Conservation (phyloP, 2,888 invertebrate species). For the Eristalis pertinax region DNA sequence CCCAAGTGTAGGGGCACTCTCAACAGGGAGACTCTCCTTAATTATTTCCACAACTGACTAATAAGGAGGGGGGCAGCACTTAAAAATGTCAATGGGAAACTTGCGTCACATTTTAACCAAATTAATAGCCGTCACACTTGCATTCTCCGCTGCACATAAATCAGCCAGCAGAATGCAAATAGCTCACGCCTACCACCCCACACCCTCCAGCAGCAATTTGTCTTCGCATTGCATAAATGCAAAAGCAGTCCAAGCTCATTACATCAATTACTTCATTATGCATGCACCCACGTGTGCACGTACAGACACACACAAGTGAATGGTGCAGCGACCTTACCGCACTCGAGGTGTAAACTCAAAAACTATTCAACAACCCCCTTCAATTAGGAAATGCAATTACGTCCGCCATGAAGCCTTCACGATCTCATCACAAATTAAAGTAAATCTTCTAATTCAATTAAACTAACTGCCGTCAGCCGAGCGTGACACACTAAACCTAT, state of each 20-base stretch:
- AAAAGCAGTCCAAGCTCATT: background rate
- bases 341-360: background rate
- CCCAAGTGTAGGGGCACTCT: too few species aligned
- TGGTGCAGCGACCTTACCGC: background rate
- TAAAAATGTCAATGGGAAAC: background rate
- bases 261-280: slow-evolving; percentile 1
- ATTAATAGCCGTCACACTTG: background rate
- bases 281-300: background rate
- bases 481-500: slow-evolving; percentile 12
- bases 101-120: background rate
- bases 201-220: background rate
- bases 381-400: slow-evolving; percentile 55
- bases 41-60: background rate
- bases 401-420: slow-evolving; percentile 2
- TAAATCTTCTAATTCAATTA: slow-evolving; percentile 63
- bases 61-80: background rate
- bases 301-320: background rate
- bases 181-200: background rate
- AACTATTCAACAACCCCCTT: background rate
- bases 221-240: background rate
- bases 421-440: slow-evolving; percentile 22
- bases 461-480: slow-evolving; percentile 55
- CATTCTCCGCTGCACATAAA: background rate
- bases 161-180: background rate
- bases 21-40: background rate